Base-by-base conservation (phyloP, 2,113 vertebrate genomes). In the Chaenogobius annularis region DNA sequence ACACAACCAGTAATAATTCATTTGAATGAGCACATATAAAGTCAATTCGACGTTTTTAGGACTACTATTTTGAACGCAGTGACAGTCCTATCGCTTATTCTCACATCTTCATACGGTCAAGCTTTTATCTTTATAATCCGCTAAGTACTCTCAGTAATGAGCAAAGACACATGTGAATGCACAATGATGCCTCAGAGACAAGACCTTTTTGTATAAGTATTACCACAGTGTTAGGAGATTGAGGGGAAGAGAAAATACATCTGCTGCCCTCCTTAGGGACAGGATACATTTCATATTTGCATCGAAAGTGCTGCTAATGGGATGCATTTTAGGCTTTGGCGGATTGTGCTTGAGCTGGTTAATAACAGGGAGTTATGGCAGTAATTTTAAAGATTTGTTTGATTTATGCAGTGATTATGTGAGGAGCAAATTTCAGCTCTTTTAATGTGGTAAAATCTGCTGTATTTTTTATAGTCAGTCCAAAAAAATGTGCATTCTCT, bases 51-150 rank as follows among this genome's bases (percentile, higher is more conserved):
- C 20, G 75, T 75, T 66, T 71, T 63, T 47, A 40, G 52, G n/a
- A 62, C 5, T 50, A n/a, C 72, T 40, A 40, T 9, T 87, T 79
- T 86, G 81, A 68, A 80, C 85, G 80, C 73, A 72, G 72, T 55
- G 65, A 69, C 35, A 10, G 77, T 66, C 13, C 68, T 54, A 70
- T 75, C 48, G 13, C 43, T 62, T 61, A 72, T 31, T 4, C 26
- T 31, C 1, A 4, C 26, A 31, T 85, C 75, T 71, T 80, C 78
- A 70, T 26, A 26, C 76, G 79, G 79, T 72, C 58, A 69, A 69
- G 65, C 43, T 83, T 87, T 79, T 67, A 69, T 76, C 79, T 81
- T n/a, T 75, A 63, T 79, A 83, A 80, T 78, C 15, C 66, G 78
- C 76, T 83, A 40, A 59, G 8, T 67, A 74, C 3, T 77, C 70